Evolutionary conservation across 2,888 invertebrate genomes (phyloP).

Genomic region (Podabrus alpinus): DNA sequence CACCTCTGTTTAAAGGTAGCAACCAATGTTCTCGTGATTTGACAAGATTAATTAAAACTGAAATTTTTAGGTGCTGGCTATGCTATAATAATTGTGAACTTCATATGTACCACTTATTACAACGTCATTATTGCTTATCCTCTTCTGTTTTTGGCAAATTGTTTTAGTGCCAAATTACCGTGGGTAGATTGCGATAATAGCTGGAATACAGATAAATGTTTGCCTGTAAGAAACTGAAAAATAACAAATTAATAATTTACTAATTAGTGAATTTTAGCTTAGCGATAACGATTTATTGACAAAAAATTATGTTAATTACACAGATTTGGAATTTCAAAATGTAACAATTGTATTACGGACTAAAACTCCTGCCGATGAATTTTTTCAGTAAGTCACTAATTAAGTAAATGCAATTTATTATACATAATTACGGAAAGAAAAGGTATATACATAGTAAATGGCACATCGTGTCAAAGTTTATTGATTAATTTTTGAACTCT

Average conservation of each 20-base stretch:
- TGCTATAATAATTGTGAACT: conserved; percentile 78
- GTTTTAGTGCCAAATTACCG: conserved; percentile 68
- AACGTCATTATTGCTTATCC: conserved; percentile 86
- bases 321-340: not conserved
- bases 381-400: conserved; percentile 71
- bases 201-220: conserved; percentile 83
- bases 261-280: not conserved
- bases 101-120: conserved; percentile 82
- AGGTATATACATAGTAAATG: not conserved
- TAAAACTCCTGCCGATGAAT: conserved; percentile 79
- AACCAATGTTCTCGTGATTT: not conserved
- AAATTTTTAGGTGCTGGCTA: conserved; percentile 77
- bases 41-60: not conserved
- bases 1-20: conserved; percentile 84
- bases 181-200: conserved; percentile 78
- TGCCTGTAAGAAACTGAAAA: conserved; percentile 57
- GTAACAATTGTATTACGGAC: conserved; percentile 1
- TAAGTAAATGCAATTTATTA: not conserved
- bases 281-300: not conserved
- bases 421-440: not conserved
- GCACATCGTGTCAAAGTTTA: not conserved
- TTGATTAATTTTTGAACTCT: not conserved
- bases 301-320: not conserved
- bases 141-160: conserved; percentile 76
- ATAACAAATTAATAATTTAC: not conserved